Base-by-base conservation (phyloP, 2,797 vertebrate genomes). In the Phoebastria nigripes region DNA sequence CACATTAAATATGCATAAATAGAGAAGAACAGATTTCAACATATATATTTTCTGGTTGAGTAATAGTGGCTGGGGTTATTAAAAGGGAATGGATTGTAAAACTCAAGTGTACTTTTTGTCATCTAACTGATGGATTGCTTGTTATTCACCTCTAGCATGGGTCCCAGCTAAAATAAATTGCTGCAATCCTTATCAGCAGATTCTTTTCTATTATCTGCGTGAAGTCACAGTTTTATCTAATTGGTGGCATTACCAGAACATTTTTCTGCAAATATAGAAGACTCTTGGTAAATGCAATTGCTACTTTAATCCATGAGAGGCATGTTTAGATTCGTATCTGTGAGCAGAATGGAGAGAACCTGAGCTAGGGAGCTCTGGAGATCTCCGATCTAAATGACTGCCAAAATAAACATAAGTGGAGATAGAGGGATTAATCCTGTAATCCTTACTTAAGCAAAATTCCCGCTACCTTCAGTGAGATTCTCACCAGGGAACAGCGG, bases 361-460 rank as follows among this genome's bases (percentile, higher is more conserved):
- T 62, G 81, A 91, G 81, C 74, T 85, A 47, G 54, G 20, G 78
- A 73, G 76, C 61, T 93, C 72, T 5, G 2, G 76, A 93, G 54
- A 90, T 83, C 79, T 78, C 79, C 19, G 5, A 54, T 76, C 67
- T 87, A 95, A 92, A 90, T 33, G 63, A 67, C 71, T 93, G 94
- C 78, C 91, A 96, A 96, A 96, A 95, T 92, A 95, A 95, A 92
- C 86, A 87, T 44, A 67, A 87, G 59, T 61, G 39, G 62, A 95
- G 93, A 96, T 92, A 94, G 82, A 92, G 72, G 87, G 84, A 95
- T 95, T 96, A 96, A 87, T 88, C 76, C 79, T 89, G 58, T 96
- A 96, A 97, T 92, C 92, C 92, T 93, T 73, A 78, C 31, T 91
- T 92, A 96, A 78, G 69, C 91, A 93, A 94, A 95, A 96, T 85